Base-by-base conservation (phyloP, 1,140 invertebrate genomes). In the Cardiocondyla obscurior region DNA sequence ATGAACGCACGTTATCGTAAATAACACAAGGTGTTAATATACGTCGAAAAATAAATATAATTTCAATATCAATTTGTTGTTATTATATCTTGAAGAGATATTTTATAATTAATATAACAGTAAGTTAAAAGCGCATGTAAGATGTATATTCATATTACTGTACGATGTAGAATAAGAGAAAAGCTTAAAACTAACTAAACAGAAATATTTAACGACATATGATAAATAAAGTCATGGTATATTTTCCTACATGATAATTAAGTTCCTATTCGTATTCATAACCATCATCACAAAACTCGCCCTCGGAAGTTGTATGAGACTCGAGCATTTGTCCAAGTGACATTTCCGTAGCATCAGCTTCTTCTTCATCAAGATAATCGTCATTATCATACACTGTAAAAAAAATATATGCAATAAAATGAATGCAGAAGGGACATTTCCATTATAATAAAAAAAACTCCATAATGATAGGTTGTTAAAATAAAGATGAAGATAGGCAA, bases 261-360 rank as follows among this genome's bases (percentile, higher is more conserved):
- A 3, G 10, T 64, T 76, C n/a, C 44, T 62, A 76, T 49, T 93
- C 93, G 62, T 94, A 94, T 33, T 89, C 91, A 55, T 91, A 92
- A 12, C 88, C 92, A 79, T 94, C 90, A 4, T 91, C 93, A 49
- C 91, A 90, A 64, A 49, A 76, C 67, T 93, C 93, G 25, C 16
- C 6, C 39, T 93, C 92, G 72, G 90, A 89, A 28, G 67, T 60
- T 7, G 28, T 84, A n/a, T 67, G 67, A n/a, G 92, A 88, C 74
- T 92, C 92, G 36, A 95, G 90, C 85, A 95, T 92, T 67, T 95
- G 90, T 33, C 93, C 92, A 22, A 95, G 92, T 42, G 94, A 94
- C 83, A 95, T 92, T 85, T 93, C 93, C 22, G 92, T 91, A 10
- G 89, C 73, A 60, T 94, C 92, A 65, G 77, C 69, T 55, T 93